Evolutionary conservation across 2,113 vertebrate genomes (phyloP), one percentile per base, ranked within the genome.

Genomic region (Mastomys natalensis): DNA sequence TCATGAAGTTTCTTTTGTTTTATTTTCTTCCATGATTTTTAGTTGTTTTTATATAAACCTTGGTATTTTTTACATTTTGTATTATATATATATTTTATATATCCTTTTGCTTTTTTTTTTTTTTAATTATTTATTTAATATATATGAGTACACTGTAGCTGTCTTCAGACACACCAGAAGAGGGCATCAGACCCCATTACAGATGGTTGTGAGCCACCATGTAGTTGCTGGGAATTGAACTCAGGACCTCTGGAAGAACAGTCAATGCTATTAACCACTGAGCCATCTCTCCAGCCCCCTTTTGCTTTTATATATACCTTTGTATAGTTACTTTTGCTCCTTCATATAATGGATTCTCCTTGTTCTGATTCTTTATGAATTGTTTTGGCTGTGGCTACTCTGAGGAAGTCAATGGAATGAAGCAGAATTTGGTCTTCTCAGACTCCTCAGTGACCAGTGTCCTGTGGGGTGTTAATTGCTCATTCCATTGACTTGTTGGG

Each of bases 21-120:
- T 87, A 34, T 89, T 43, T 87, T 88, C 31, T 31, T 90, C 31
- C 48, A 3, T 48, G 48, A 66, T 55, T 91, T 91, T 64, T 93
- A 87, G 13, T 64, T 80, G 60, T 66, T 94, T 97, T 95, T 91
- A 66, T 64, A 73, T 19, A 73, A 10, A 40, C 70, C 34, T 72
- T 72, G n/a, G 70, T 21, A n/a, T n/a, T 72, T n/a, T 70, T 68
- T 68, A 21, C 37, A 72, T 72, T 15, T 72, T 72, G 37, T 72
- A 72, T 21, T 72, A n/a, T 72, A 72, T 72, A 70, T 19, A n/a
- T 70, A 17, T 37, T 70, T 19, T n/a, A n/a, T n/a, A 72, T 72
- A n/a, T n/a, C n/a, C 17, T 19, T 73, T 43, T 40, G 19, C 19
- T 73, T 73, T 73, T 40, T n/a, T n/a, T n/a, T n/a, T n/a, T n/a